Percentiles rank a stretch among this genome's conserved stretches.
These are phyloP conservation scores for Microcebus lehilahytsara DNA, from an alignment of 2,113 vertebrate species.

Conservation along the genomic window DNA sequence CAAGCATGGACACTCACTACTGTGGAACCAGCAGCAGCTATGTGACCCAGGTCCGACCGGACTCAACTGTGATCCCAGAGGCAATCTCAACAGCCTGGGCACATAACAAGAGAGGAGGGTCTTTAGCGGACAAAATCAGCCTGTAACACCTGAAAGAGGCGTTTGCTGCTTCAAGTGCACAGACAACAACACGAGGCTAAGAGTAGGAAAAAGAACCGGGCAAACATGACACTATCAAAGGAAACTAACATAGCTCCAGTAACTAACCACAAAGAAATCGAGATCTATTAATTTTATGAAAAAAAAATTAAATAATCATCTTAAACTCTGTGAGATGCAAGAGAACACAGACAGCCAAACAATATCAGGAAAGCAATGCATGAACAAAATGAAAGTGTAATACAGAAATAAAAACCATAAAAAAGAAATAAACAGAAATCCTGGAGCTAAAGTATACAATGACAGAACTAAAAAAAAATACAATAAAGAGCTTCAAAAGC, in stretches of 20 bases:
- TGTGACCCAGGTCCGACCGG: neutral
- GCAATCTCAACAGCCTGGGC: neutral
- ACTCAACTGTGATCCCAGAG: neutral
- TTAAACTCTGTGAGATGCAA: neutral
- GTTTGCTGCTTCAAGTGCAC: neutral
- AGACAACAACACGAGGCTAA: neutral
- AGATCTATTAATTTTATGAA: neutral
- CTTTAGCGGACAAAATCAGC: neutral
- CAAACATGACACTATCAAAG: neutral
- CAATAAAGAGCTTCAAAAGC: neutral
- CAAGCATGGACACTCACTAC: neutral
- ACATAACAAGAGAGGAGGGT: neutral
- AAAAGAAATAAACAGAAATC: neutral
- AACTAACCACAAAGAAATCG: neutral
- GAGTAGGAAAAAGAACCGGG: neutral
- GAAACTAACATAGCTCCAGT: neutral
- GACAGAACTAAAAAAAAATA: neutral
- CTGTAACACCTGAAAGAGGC: neutral
- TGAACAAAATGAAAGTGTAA: neutral
- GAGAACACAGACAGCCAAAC: neutral
- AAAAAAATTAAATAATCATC: neutral
- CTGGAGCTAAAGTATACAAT: neutral
- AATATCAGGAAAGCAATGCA: neutral
- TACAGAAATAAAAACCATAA: neutral
- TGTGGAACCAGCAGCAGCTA: neutral